These are phyloP conservation scores for Pavo muticus DNA, from an alignment of 2,113 vertebrate genomes.

Conservation along the genomic window DNA sequence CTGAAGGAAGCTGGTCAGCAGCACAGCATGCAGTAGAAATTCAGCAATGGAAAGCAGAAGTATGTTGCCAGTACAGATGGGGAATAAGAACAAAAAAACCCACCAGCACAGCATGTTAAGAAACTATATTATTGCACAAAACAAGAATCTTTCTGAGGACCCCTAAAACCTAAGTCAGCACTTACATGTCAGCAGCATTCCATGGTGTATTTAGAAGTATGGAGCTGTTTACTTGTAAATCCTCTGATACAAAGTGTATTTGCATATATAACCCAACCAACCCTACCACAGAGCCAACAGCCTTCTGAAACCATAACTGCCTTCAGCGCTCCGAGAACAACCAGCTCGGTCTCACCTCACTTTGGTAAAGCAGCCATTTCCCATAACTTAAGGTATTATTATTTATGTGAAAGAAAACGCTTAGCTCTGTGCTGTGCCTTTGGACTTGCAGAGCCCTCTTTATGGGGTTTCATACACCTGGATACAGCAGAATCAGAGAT, in stretches of 20 bases:
- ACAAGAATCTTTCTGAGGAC: neutral
- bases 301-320: neutral
- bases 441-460: neutral
- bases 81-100: neutral
- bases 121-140: neutral
- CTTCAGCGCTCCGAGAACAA: neutral
- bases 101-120: neutral
- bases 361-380: neutral
- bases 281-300: neutral
- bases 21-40: neutral
- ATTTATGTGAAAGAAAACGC: neutral
- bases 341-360: neutral
- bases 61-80: neutral
- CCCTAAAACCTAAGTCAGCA: neutral
- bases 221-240: neutral
- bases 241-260: neutral
- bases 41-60: slow-evolving; percentile 19
- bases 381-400: neutral
- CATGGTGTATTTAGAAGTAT: neutral
- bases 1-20: neutral
- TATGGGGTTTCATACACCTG: neutral
- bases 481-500: accelerated
- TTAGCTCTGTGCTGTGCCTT: too few relatives aligned
- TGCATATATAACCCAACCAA: neutral
- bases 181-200: neutral